Evolutionary conservation across 2,113 vertebrate genomes (phyloP).

Genomic region (Tychaedon coryphoeus): DNA sequence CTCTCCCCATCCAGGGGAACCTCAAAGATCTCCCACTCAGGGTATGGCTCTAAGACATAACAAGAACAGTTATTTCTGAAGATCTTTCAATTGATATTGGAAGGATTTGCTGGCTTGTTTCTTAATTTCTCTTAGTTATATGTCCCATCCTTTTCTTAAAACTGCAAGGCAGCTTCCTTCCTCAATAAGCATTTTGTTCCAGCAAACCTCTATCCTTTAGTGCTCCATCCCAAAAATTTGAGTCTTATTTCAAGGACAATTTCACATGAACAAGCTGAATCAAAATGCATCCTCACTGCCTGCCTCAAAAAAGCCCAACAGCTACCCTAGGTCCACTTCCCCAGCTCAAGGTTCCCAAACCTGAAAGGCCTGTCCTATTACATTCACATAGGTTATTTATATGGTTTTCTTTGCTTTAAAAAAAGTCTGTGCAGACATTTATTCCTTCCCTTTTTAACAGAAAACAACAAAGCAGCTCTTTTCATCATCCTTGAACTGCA

Average conservation of each 20-base stretch:
- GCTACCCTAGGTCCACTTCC: background rate
- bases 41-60: background rate
- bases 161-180: background rate
- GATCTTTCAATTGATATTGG: background rate
- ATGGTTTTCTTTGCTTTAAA: background rate
- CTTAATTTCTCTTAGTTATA: background rate
- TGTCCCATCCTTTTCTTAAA: background rate
- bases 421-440: background rate
- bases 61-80: background rate
- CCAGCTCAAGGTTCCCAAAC: background rate
- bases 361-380: background rate
- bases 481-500: background rate
- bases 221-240: background rate
- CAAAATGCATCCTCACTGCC: background rate
- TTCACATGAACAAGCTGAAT: background rate
- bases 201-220: background rate
- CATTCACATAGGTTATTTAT: background rate
- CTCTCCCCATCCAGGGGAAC: background rate
- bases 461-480: background rate
- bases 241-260: background rate
- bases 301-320: background rate
- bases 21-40: background rate
- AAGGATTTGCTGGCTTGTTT: background rate
- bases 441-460: background rate
- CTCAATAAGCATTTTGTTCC: background rate